Evolutionary conservation across 2,797 vertebrate species (phyloP), one percentile per base, ranked within the genome.

Genomic region (Brotula barbata): DNA sequence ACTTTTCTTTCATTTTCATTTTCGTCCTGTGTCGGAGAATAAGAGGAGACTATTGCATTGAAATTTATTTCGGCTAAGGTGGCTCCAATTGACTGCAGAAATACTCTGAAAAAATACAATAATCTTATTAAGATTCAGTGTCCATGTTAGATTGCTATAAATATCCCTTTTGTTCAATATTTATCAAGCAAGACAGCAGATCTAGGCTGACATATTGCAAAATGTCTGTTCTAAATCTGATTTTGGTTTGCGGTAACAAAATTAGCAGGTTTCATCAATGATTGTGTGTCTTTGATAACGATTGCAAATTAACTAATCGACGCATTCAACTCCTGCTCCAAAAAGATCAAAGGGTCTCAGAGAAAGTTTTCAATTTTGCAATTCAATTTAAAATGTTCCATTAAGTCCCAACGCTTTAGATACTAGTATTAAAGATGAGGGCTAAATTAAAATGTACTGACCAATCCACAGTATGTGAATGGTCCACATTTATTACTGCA

Each of bases 41-140:
- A 63, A 73, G 73, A 65, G 62, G 66, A 68, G 61, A 53, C 64
- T 61, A 68, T 81, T 77, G 72, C 33, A 16, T 28, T 44, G 66
- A 77, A 46, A 79, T 72, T 78, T 81, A 16, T 42, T 42, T 77
- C 60, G 72, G 68, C 71, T 57, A 71, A 76, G 82, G 62, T 78
- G 76, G 72, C 69, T 77, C 77, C 66, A 75, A 72, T 62, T 48
- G 5, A 71, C 66, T 57, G 52, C 64, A 80, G 45, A 67, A 62
- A 39, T 45, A 20, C n/a, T 61, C 28, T 23, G 39, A 23, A 5
- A 31, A 52, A 60, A n/a, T 33, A 21, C 46, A 22, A n/a, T 20
- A 13, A 14, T 5, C 64, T 58, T 56, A 83, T 81, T 64, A 66
- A 43, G 20, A 77, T 77, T 62, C 72, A 21, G 31, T 11, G 44